Evolutionary conservation across 2,797 vertebrate species (phyloP), one percentile per base, ranked within the genome.

Genomic region (Sebastes elongatus): DNA sequence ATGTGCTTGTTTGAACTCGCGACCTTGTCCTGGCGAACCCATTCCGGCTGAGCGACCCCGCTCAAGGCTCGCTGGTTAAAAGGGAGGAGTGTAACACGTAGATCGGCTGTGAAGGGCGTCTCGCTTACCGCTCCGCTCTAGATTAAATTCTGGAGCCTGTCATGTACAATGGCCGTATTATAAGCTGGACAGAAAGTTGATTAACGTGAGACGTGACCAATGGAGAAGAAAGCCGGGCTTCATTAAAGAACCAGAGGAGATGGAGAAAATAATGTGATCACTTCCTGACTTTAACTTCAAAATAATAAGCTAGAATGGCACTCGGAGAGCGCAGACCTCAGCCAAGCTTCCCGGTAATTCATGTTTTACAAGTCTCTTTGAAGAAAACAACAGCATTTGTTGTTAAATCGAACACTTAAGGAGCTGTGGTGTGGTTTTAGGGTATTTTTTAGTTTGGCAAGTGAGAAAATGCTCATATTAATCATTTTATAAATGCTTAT

Each of bases 91-190:
- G 22, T 35, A 80, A n/a, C 76, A 53, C 69, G 59, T 66, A 70
- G 81, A 87, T 86, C 68, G 7, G 56, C 84, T 78, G 67, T 85
- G 85, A 89, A 86, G 87, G 88, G 85, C 71, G 20, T 74, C 80
- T 86, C 82, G 56, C 84, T 86, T 81, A 73, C 72, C 11, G 38
- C 72, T 23, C 61, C 0, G 11, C 73, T 67, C 63, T 84, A 84
- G 81, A 91, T 93, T 88, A 82, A 76, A 81, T 76, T 71, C 82
- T 81, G 78, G 52, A 59, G 78, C 63, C 71, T 78, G 89, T 81
- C 86, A 57, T 80, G 89, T 80, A 88, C 83, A 86, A 83, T 83
- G 76, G 75, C 71, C 59, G 74, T 67, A 79, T 86, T 86, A 83
- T 89, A 70, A 69, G 46, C 53, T 1, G 8, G 67, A 55, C 18